These are phyloP conservation scores for Conus canariensis DNA, from an alignment of 2,888 invertebrate genomes.

Conservation along the genomic window DNA sequence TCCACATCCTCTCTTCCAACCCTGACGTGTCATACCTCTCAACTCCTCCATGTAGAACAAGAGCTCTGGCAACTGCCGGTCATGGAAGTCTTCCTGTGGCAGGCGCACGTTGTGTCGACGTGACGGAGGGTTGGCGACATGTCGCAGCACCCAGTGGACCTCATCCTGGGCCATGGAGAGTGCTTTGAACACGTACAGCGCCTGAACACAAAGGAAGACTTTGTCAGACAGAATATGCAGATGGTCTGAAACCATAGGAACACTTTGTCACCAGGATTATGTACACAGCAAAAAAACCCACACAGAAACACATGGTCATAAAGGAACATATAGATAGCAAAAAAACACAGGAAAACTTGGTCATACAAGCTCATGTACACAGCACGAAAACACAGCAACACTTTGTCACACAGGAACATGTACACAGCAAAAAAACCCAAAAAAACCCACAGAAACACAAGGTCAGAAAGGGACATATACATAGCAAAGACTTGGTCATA, in stretches of 20 bases:
- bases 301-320: neutral
- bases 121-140: conserved; percentile 95
- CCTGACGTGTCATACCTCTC: conserved; percentile 81
- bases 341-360: neutral
- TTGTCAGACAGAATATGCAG: neutral
- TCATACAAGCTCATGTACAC: too few species aligned
- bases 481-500: neutral
- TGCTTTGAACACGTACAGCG: conserved; percentile 96
- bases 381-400: too few species aligned
- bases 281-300: neutral
- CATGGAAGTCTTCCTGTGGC: conserved; percentile 84
- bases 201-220: conserved; percentile 77
- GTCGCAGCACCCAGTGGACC: conserved; percentile 95
- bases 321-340: neutral
- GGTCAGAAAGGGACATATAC: too few species aligned
- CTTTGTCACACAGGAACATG: too few species aligned
- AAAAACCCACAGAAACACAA: neutral
- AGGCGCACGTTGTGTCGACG: conserved; percentile 74
- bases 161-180: conserved; percentile 97
- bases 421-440: too few species aligned
- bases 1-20: too few species aligned
- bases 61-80: conserved; percentile 96
- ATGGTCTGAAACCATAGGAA: neutral
- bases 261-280: too few species aligned
- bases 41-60: conserved; percentile 99